Base-by-base conservation (phyloP, 1,140 invertebrate genomes). In the Drosophila lowei region DNA sequence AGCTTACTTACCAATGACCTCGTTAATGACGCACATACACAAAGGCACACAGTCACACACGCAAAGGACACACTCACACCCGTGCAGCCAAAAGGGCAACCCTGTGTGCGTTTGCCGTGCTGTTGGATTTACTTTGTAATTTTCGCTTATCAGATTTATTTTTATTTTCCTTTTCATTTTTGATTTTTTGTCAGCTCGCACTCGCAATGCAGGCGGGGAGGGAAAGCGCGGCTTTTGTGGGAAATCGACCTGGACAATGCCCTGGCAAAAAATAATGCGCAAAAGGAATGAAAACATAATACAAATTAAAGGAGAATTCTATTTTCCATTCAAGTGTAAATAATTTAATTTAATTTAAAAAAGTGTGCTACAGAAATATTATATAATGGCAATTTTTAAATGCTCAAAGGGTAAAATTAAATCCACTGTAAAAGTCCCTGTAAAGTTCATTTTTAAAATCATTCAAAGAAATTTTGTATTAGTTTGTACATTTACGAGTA, bases 1-100 rank as follows among this genome's bases (percentile, higher is more conserved):
- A 89, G 83, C 75, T 88, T 88, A 79, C 83, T 88, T 88, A 88
- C 78, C 83, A 83, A 83, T 88, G 83, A 83, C 83, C 83, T 88
- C 83, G 83, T 88, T 88, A 88, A 88, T 88, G 83, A 76, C 75
- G 54, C 60, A 75, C 68, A 67, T 60, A 44, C 48, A 62, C 18
- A 57, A 42, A 57, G 28, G 11, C 30, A 62, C 30, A 47, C 53
- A 68, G 15, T 42, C 6, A 21, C 28, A 41, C 63, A 28, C 13
- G 30, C 55, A 28, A 28, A 57, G 21, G 44, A 13, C 48, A 61
- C 48, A 38, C 46, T 28, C 23, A 41, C 21, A 47, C 34, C 21
- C 48, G 13, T 25, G 5, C 21, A 41, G 42, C 6, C 48, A 7
- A 63, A 68, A 63, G 30, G 63, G 53, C 50, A 70, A 58, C 41